These are phyloP conservation scores for Germaria angustata DNA, from an alignment of 2,888 invertebrate species.

Conservation along the genomic window DNA sequence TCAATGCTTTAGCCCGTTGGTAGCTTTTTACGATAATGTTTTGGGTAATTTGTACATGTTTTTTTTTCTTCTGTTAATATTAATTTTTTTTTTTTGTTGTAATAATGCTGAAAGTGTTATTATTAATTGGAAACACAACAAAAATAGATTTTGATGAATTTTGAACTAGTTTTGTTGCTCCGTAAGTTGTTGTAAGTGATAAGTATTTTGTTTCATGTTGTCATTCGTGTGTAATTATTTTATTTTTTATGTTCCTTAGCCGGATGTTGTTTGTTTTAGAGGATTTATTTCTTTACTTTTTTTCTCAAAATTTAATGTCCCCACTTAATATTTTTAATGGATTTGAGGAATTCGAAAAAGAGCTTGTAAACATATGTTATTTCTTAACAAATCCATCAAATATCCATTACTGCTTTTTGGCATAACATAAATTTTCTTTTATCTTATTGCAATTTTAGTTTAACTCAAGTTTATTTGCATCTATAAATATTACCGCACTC, in stretches of 20 bases:
- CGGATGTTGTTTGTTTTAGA: slow-evolving; percentile 30
- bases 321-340: slow-evolving; percentile 47
- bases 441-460: slow-evolving; percentile 6
- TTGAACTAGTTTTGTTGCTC: slow-evolving; percentile 59
- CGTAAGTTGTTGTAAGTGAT: slow-evolving; percentile 19
- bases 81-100: slow-evolving; percentile 3
- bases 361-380: slow-evolving; percentile 18
- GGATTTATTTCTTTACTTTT: slow-evolving; percentile 1
- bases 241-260: slow-evolving; percentile 13
- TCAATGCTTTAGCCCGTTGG: not conserved
- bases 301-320: no score
- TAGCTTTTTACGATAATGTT: slow-evolving; percentile 21
- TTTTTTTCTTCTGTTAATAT: no score
- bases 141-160: slow-evolving; percentile 61
- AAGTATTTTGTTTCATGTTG: slow-evolving; percentile 29
- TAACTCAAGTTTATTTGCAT: no score
- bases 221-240: slow-evolving; percentile 16
- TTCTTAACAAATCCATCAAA: slow-evolving; percentile 45
- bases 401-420: slow-evolving; percentile 23
- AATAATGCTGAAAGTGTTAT: slow-evolving; percentile 40
- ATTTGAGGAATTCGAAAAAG: slow-evolving; percentile 16
- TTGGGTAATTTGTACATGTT: slow-evolving; percentile 55
- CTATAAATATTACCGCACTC: not conserved
- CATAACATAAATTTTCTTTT: slow-evolving; percentile 10
- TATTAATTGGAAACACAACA: slow-evolving; percentile 22